A percentile compares a stretch with the other conserved stretches of the same genome.
Conservation (phyloP, 2,113 vertebrate genomes). For the Mola mola region DNA sequence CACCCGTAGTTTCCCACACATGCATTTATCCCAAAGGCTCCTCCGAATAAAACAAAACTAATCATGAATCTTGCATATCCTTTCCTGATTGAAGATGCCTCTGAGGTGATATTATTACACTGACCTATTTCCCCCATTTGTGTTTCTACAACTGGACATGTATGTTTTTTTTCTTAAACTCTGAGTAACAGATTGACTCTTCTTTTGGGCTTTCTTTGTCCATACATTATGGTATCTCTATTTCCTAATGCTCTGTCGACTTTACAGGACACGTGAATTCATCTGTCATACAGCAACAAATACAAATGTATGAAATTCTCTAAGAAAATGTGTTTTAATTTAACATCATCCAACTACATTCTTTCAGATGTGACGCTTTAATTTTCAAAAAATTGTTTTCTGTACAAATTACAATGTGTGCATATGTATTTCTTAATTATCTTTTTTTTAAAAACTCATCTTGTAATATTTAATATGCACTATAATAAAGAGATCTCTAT, state of each 20-base stretch:
- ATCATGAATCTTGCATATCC: slow-evolving; percentile 6
- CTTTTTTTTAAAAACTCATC: slow-evolving; percentile 69
- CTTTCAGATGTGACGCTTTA: slow-evolving; percentile 79
- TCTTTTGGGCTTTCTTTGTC: slow-evolving; percentile 43
- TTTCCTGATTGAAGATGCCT: slow-evolving; percentile 25
- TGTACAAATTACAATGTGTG: slow-evolving; percentile 62
- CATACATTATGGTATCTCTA: background rate
- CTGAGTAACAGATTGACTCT: slow-evolving; percentile 37
- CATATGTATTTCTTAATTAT: slow-evolving; percentile 63
- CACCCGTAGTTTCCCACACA: slow-evolving; percentile 12
- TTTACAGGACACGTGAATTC: slow-evolving; percentile 9
- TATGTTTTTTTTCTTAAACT: slow-evolving; percentile 20
- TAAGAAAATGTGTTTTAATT: slow-evolving; percentile 70
- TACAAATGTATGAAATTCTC: slow-evolving; percentile 57
- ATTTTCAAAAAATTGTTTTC: slow-evolving; percentile 65
- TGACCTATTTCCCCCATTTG: slow-evolving; percentile 49
- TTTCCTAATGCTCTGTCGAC: slow-evolving; percentile 8
- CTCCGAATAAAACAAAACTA: slow-evolving; percentile 9
- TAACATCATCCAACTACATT: slow-evolving; percentile 55
- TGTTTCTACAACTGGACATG: slow-evolving; percentile 54
- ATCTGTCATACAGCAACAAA: slow-evolving; percentile 59
- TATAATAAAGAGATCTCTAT: slow-evolving; percentile 85
- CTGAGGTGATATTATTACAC: slow-evolving; percentile 42
- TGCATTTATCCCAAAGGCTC: slow-evolving; percentile 32
- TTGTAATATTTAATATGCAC: slow-evolving; percentile 83